Conservation (phyloP, 2,113 vertebrate genomes). For the Tragelaphus buxtoni region DNA sequence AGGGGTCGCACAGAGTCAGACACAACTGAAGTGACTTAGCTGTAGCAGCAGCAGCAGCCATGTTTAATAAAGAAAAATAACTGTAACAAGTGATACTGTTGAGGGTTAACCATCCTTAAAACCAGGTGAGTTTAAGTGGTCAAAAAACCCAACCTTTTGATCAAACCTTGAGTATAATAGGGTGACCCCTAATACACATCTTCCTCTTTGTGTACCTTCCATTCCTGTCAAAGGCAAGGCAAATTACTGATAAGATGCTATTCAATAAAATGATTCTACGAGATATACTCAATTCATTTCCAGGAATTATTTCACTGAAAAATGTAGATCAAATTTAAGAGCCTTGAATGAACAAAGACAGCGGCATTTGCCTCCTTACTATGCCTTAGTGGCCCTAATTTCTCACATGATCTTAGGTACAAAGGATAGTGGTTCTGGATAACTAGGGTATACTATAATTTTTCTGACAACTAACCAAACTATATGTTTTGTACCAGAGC, state of each 20-base stretch:
- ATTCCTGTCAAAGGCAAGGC: neutral
- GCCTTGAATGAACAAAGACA: neutral
- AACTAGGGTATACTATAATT: neutral
- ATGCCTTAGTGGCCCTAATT: neutral
- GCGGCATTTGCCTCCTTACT: neutral
- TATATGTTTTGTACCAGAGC: neutral
- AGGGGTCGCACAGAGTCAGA: rapidly evolving
- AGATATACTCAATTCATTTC: neutral
- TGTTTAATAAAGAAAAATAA: neutral
- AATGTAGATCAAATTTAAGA: neutral
- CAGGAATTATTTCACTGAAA: neutral
- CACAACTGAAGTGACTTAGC: neutral
- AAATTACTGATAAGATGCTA: neutral
- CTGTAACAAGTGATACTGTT: neutral
- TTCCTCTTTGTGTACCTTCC: neutral
- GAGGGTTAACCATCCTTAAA: neutral
- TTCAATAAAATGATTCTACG: neutral
- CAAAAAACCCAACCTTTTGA: neutral
- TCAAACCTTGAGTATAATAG: neutral
- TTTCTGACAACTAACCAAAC: constrained; percentile 27
- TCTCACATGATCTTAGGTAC: neutral
- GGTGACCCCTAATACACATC: rapidly evolving
- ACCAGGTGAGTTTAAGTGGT: neutral
- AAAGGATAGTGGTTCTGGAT: neutral
- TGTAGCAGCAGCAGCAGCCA: neutral